Evolutionary conservation across 2,888 invertebrate species (phyloP).

Genomic region (Brachylomia viminalis): DNA sequence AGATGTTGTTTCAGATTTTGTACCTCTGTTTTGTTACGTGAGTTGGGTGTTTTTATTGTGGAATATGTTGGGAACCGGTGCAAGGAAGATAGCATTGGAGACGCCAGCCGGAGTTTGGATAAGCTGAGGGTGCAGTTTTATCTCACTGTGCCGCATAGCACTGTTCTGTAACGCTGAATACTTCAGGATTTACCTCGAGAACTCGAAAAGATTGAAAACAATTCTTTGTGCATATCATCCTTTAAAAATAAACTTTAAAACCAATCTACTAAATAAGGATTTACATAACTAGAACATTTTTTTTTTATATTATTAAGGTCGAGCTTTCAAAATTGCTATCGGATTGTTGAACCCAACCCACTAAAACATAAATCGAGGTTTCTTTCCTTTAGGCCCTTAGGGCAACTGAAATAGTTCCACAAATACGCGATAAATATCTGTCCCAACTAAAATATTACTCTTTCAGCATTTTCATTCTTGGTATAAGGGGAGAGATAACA

Average conservation of each 20-base stretch:
- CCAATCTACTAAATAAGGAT: no score
- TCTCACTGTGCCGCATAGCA: slow-evolving; percentile 27
- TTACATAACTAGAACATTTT: not conserved
- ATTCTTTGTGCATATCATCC: not conserved
- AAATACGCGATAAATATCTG: slow-evolving; percentile 61
- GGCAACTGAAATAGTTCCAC: slow-evolving; percentile 53
- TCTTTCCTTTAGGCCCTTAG: slow-evolving; percentile 54
- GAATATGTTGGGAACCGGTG: slow-evolving; percentile 63
- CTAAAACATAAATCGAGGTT: slow-evolving; percentile 51
- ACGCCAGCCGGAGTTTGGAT: slow-evolving; percentile 31
- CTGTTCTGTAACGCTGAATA: slow-evolving; percentile 16
- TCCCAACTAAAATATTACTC: slow-evolving; percentile 60
- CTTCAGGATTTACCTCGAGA: slow-evolving; percentile 16
- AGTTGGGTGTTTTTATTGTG: slow-evolving; percentile 11
- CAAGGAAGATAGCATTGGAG: slow-evolving; percentile 30
- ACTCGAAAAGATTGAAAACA: slow-evolving; percentile 31
- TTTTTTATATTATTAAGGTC: not conserved
- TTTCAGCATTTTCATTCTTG: slow-evolving; percentile 59
- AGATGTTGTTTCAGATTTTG: slow-evolving; percentile 38
- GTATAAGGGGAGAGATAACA: slow-evolving; percentile 60
- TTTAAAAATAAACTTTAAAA: not conserved
- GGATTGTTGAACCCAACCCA: slow-evolving; percentile 14
- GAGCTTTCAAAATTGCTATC: not conserved
- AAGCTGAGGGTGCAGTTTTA: slow-evolving; percentile 51
- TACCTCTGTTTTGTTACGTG: slow-evolving; percentile 20